These are phyloP conservation scores for Cynocephalus volans DNA, from an alignment of 2,113 vertebrate species.

Conservation along the genomic window DNA sequence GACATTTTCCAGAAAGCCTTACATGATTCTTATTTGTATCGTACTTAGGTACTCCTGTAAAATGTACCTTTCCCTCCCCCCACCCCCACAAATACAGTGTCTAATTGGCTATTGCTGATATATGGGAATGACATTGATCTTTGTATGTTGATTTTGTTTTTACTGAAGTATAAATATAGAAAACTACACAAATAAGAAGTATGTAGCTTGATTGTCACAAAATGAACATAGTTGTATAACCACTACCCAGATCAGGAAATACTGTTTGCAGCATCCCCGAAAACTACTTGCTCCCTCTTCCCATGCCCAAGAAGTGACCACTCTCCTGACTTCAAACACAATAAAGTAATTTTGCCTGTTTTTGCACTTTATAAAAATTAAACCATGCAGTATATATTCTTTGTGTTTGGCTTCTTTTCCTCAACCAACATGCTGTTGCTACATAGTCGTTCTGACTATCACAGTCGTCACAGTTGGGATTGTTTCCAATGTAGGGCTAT, in stretches of 20 bases:
- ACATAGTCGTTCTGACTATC: not conserved
- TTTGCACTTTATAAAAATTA: slow-evolving; percentile 22
- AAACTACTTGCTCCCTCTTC: not conserved
- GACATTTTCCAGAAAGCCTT: slow-evolving; percentile 40
- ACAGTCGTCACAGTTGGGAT: not conserved
- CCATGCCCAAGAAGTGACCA: not conserved
- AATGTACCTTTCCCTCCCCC: not conserved
- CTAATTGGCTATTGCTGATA: not conserved
- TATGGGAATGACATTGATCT: not conserved
- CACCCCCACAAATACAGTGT: not conserved
- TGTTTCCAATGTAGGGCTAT: not conserved
- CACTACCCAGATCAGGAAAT: not conserved
- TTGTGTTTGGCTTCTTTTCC: slow-evolving; percentile 40
- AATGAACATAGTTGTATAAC: slow-evolving; percentile 11
- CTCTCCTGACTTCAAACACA: not conserved
- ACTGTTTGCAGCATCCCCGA: not conserved
- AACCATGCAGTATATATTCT: not conserved
- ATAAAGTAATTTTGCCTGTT: slow-evolving; percentile 44
- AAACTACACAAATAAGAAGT: not conserved
- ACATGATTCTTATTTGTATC: not conserved
- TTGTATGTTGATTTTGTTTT: slow-evolving; percentile 56
- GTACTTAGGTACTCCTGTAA: not conserved
- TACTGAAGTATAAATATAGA: slow-evolving; percentile 49
- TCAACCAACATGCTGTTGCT: not conserved
- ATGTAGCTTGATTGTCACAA: slow-evolving; percentile 3